phyloP scores from a whole-genome alignment of 2,888 invertebrate species.

The Drosophila kambysellisi region DNA sequence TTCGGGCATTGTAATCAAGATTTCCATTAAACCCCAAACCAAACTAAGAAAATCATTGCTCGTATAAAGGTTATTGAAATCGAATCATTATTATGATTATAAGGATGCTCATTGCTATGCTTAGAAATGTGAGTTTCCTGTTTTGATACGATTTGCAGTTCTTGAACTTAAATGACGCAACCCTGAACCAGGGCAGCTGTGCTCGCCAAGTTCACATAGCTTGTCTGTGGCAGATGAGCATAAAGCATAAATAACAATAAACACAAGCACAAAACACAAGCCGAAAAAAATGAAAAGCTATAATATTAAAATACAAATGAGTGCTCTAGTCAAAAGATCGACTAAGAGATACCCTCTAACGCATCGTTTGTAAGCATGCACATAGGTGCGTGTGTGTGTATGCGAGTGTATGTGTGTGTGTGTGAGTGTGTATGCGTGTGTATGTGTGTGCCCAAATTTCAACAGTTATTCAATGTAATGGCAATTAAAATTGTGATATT shows the following conservation, averaged over 20 bases:
- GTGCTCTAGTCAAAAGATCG: not conserved
- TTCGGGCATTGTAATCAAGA: slow-evolving; percentile 32
- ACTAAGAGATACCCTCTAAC: not conserved
- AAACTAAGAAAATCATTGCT: not conserved
- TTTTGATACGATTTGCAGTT: not conserved
- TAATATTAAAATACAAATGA: slow-evolving; percentile 27
- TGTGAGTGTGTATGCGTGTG: too few relatives aligned
- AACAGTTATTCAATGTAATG: not conserved
- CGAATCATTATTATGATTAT: not conserved
- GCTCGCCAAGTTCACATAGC: slow-evolving; percentile 8
- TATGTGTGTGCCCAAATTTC: not conserved
- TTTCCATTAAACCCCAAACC: slow-evolving; percentile 5
- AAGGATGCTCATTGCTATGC: not conserved
- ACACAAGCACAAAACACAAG: slow-evolving; percentile 31
- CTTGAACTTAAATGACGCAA: slow-evolving; percentile 7
- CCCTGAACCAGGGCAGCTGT: slow-evolving; percentile 29
- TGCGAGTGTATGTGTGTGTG: too few relatives aligned
- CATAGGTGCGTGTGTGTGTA: not conserved
- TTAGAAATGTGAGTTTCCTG: not conserved
- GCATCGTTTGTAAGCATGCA: not conserved
- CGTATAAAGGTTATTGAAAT: not conserved
- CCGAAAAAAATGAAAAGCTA: slow-evolving; percentile 39
- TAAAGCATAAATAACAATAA: slow-evolving; percentile 45
- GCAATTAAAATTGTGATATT: not conserved
- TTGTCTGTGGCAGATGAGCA: not conserved